A percentile compares a stretch with the other conserved stretches of the same genome.
Evolutionary conservation across 2,888 invertebrate genomes (phyloP).

Genomic region (Yponomeuta malinellus): DNA sequence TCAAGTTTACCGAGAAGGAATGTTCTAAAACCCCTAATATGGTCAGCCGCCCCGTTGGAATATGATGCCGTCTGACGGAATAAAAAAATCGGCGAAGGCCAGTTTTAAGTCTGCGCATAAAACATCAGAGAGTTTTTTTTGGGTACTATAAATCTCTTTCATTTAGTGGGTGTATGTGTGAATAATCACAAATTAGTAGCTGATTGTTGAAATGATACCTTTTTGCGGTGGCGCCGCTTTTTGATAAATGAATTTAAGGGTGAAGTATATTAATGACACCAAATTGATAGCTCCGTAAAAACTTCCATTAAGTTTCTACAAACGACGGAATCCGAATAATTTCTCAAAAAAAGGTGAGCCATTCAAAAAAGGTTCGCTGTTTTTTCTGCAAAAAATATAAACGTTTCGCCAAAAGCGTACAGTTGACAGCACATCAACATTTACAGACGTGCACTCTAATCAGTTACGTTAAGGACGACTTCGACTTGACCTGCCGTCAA

Average conservation of each 20-base stretch:
- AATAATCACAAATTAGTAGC: slow-evolving; percentile 65
- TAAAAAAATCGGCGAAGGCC: slow-evolving; percentile 16
- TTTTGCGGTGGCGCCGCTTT: slow-evolving; percentile 37
- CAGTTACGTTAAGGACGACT: no score
- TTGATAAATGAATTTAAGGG: slow-evolving; percentile 30
- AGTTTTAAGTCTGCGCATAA: slow-evolving; percentile 20
- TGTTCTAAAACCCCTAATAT: slow-evolving; percentile 26
- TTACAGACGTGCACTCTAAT: no score
- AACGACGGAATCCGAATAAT: not conserved
- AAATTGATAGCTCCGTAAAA: slow-evolving; percentile 7
- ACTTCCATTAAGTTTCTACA: not conserved
- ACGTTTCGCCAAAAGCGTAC: no score
- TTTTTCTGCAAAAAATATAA: no score
- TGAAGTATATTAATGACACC: slow-evolving; percentile 22
- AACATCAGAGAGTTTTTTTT: slow-evolving; percentile 14
- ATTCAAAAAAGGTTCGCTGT: no score
- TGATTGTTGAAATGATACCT: slow-evolving; percentile 34
- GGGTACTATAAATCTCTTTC: slow-evolving; percentile 12
- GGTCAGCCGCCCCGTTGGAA: slow-evolving; percentile 30
- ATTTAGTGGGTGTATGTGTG: slow-evolving; percentile 54
- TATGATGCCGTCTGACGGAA: slow-evolving; percentile 33
- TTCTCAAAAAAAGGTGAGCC: not conserved
- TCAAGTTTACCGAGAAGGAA: slow-evolving; percentile 31
- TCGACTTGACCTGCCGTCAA: no score
- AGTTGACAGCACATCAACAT: no score